Evolutionary conservation across 2,797 vertebrate species (phyloP).

Genomic region (Falco concolor): DNA sequence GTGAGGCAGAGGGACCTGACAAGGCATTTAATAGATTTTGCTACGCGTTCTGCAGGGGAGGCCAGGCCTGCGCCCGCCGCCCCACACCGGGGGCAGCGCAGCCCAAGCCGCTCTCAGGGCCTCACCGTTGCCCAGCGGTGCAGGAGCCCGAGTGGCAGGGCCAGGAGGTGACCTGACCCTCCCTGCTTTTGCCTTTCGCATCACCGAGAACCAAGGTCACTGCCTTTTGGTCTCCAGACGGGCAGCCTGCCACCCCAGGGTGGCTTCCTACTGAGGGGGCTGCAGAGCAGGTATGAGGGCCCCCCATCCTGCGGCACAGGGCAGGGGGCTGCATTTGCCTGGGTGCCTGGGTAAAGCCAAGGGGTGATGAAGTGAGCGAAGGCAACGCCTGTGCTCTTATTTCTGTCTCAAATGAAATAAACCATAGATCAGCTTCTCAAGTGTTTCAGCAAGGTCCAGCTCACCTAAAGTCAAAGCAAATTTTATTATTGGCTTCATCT

Average conservation of each 20-base stretch:
- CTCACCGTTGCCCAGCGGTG: accelerated
- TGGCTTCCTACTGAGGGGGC: accelerated
- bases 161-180: neutral
- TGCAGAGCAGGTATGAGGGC: accelerated
- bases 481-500: neutral
- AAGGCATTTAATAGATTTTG: conserved; percentile 69
- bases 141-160: neutral
- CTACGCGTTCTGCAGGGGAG: neutral
- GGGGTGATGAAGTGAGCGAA: neutral
- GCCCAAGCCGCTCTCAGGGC: neutral
- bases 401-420: neutral
- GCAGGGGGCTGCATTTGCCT: neutral
- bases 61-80: neutral
- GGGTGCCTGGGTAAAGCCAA: neutral
- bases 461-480: neutral
- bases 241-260: neutral
- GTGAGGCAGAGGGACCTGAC: conserved; percentile 61
- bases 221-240: neutral
- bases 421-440: neutral
- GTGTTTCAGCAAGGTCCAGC: neutral
- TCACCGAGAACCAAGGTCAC: neutral
- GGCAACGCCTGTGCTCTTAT: neutral
- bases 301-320: accelerated
- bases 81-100: accelerated
- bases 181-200: neutral